Evolutionary conservation across 2,113 vertebrate genomes (phyloP).

Genomic region (Hippocampus guttulatus): DNA sequence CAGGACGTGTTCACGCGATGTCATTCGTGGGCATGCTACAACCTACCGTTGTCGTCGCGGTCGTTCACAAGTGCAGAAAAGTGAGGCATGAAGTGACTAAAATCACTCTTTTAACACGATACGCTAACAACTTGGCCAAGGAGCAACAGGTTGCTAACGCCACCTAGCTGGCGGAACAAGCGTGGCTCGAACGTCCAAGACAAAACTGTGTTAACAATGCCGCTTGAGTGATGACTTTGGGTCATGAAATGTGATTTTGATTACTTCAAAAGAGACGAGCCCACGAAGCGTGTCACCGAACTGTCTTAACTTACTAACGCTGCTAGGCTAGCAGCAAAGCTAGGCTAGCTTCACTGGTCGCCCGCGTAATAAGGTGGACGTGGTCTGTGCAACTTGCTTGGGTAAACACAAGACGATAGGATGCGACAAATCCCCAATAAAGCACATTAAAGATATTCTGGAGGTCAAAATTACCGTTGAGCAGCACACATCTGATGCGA

Average conservation of each 20-base stretch:
- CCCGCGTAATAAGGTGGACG: background rate
- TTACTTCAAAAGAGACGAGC: background rate
- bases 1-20: too few relatives aligned
- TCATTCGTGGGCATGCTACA: background rate
- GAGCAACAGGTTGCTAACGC: background rate
- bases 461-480: constrained; percentile 19
- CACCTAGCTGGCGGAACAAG: background rate
- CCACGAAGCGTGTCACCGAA: background rate
- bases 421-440: background rate
- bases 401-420: background rate
- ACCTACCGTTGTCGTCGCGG: background rate
- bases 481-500: background rate
- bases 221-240: background rate
- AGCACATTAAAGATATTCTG: background rate
- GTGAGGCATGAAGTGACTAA: too few relatives aligned
- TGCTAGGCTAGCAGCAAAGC: background rate
- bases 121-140: background rate
- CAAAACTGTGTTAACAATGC: background rate
- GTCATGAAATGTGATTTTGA: background rate
- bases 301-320: background rate
- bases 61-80: too few relatives aligned
- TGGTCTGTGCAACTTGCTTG: background rate
- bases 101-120: background rate
- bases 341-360: background rate
- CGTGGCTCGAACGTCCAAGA: background rate